Evolutionary conservation across 1,140 invertebrate species (phyloP).

Genomic region (Chrysomallon squamiferum): DNA sequence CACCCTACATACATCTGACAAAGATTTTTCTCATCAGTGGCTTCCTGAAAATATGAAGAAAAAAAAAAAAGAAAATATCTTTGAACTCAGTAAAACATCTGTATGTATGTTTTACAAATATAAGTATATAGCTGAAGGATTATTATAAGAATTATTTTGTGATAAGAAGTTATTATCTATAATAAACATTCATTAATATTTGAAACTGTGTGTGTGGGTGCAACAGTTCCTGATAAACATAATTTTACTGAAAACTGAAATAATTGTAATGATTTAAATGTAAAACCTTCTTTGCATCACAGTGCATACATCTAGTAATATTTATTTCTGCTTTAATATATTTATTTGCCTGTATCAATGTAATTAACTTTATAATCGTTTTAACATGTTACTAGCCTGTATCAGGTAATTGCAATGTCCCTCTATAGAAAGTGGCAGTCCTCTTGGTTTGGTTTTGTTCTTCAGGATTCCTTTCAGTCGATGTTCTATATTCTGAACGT

Average conservation of each 20-base stretch:
- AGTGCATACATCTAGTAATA: not conserved
- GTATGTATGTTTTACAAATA: too few relatives aligned
- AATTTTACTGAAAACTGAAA: too few relatives aligned
- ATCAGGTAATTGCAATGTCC: constrained; percentile 92
- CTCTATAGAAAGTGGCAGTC: constrained; percentile 79
- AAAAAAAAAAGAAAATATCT: not conserved
- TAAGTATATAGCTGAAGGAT: too few relatives aligned
- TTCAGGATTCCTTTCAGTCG: constrained; percentile 80
- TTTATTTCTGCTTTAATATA: not conserved
- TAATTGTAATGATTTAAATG: not conserved
- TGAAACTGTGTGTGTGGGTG: too few relatives aligned
- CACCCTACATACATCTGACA: constrained; percentile 97
- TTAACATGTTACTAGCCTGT: constrained; percentile 48
- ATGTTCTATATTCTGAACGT: constrained; percentile 83
- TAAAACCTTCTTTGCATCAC: not conserved
- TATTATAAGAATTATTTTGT: too few relatives aligned
- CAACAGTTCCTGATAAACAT: too few relatives aligned
- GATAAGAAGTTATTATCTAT: too few relatives aligned
- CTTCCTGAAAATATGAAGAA: constrained; percentile 70
- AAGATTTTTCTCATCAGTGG: constrained; percentile 86
- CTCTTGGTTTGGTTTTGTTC: constrained; percentile 57
- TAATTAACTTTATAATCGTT: not conserved
- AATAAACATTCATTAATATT: too few relatives aligned
- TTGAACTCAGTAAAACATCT: too few relatives aligned
- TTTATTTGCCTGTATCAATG: not conserved